These are phyloP conservation scores for Euplexia lucipara DNA, from an alignment of 2,888 invertebrate genomes.

Conservation along the genomic window DNA sequence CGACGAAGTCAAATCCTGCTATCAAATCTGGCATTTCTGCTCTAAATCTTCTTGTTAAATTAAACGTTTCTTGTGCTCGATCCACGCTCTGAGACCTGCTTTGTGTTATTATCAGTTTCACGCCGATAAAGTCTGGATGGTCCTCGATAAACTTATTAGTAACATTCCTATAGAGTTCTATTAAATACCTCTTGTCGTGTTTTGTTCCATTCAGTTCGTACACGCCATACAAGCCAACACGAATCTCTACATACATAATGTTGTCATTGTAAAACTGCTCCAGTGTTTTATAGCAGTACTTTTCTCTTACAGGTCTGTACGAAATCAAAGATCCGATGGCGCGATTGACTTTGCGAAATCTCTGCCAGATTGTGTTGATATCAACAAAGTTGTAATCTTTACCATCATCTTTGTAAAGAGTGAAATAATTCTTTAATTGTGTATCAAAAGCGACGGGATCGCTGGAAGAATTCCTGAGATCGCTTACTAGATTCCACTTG, in stretches of 20 bases:
- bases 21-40: slow-evolving; percentile 92
- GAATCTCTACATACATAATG: slow-evolving; percentile 93
- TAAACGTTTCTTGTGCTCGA: slow-evolving; percentile 82
- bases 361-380: slow-evolving; percentile 91
- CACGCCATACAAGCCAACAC: slow-evolving; percentile 89
- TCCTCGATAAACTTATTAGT: slow-evolving; percentile 90
- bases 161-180: slow-evolving; percentile 89
- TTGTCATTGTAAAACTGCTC: slow-evolving; percentile 93
- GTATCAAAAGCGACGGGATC: slow-evolving; percentile 87
- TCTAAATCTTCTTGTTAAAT: slow-evolving; percentile 79
- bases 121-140: slow-evolving; percentile 93
- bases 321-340: slow-evolving; percentile 89
- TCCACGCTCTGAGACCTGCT: slow-evolving; percentile 73
- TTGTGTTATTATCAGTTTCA: slow-evolving; percentile 92
- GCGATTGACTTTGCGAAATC: slow-evolving; percentile 89
- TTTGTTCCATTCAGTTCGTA: slow-evolving; percentile 89
- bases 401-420: slow-evolving; percentile 87
- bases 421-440: slow-evolving; percentile 88
- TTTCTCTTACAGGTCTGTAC: slow-evolving; percentile 92
- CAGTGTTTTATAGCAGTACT: slow-evolving; percentile 92
- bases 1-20: slow-evolving; percentile 95
- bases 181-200: slow-evolving; percentile 89
- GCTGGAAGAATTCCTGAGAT: slow-evolving; percentile 82
- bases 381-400: slow-evolving; percentile 78
- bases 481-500: slow-evolving; percentile 88